phyloP scores from a whole-genome alignment of 2,797 vertebrate genomes.

The Apodemus agrarius region DNA sequence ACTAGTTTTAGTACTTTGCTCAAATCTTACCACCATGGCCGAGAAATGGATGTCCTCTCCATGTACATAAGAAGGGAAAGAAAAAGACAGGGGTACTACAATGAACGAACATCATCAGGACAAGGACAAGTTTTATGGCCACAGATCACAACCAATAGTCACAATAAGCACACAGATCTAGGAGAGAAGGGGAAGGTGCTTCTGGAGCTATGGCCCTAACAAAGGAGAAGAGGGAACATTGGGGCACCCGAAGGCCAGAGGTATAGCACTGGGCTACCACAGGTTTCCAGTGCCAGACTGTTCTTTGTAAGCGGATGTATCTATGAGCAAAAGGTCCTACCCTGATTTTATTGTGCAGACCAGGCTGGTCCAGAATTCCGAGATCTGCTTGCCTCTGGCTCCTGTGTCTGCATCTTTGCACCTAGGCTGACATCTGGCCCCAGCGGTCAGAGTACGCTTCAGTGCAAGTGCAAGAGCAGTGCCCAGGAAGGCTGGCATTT shows the following conservation, averaged over 20 bases:
- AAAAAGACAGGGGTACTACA: neutral
- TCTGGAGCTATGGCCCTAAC: neutral
- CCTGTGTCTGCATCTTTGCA: neutral
- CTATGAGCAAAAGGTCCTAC: neutral
- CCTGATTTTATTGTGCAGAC: neutral
- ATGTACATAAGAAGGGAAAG: accelerated
- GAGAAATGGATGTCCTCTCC: neutral
- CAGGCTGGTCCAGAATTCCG: neutral
- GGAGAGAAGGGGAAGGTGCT: neutral
- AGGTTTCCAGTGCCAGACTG: neutral
- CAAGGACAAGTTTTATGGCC: neutral
- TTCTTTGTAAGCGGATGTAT: neutral
- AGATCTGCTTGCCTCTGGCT: neutral
- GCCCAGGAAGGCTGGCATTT: neutral
- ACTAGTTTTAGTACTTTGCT: neutral
- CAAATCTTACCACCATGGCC: accelerated
- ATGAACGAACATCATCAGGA: no score
- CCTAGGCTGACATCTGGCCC: neutral
- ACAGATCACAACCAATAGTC: neutral
- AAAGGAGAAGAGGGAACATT: neutral
- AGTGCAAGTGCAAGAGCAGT: neutral
- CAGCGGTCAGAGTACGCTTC: neutral
- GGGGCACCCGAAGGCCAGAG: neutral
- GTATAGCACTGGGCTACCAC: neutral
- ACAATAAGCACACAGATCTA: neutral